phyloP scores from a whole-genome alignment of 2,113 vertebrate genomes.

The Microcebus ravelobensis region DNA sequence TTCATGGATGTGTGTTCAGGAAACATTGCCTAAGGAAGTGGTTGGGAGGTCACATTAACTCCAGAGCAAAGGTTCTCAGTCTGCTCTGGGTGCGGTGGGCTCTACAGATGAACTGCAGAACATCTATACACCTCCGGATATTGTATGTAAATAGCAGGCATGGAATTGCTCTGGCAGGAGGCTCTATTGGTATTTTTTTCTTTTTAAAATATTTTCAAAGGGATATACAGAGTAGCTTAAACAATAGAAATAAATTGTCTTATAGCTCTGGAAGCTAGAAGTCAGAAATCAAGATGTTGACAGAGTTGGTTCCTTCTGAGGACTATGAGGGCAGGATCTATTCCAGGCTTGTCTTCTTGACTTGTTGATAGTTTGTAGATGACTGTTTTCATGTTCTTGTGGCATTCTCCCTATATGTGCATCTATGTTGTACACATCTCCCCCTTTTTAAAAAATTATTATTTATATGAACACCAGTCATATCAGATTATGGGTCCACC shows the following conservation, averaged over 20 bases:
- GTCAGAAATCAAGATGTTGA: not conserved
- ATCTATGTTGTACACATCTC: not conserved
- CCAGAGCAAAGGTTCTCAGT: not conserved
- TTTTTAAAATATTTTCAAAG: not conserved
- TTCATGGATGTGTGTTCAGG: not conserved
- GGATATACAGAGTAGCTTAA: not conserved
- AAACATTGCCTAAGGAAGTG: not conserved
- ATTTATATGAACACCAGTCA: not conserved
- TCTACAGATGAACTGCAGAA: not conserved
- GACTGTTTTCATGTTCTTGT: not conserved
- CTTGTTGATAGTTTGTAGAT: not conserved
- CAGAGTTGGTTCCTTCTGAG: not conserved
- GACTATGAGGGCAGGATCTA: too few relatives aligned
- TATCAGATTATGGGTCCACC: not conserved
- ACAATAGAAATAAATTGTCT: not conserved
- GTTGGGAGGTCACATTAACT: not conserved
- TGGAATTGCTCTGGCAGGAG: not conserved
- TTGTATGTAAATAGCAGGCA: not conserved
- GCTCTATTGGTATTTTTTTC: not conserved
- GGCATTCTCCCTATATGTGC: not conserved
- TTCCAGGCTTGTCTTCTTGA: not conserved
- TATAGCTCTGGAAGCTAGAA: not conserved
- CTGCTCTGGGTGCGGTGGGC: not conserved
- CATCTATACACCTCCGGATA: not conserved
- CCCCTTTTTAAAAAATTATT: not conserved